Evolutionary conservation across 2,888 invertebrate genomes (phyloP).

Genomic region (Teleiodes luculella): DNA sequence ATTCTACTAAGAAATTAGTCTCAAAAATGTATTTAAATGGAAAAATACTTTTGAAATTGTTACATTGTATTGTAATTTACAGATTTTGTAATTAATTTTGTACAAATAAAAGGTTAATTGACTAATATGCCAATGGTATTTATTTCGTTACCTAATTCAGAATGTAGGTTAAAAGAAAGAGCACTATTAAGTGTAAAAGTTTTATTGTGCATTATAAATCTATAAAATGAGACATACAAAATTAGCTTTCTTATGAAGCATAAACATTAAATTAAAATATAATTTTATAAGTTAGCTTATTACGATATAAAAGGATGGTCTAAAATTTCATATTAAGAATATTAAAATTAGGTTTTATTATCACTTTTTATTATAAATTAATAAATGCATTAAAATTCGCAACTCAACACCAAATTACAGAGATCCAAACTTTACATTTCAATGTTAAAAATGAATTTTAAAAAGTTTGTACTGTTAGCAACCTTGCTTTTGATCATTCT

Average conservation of each 20-base stretch:
- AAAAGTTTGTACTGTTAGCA: slow-evolving; percentile 53
- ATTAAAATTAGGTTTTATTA: slow-evolving; percentile 38
- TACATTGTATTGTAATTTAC: not conserved
- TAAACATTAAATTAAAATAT: slow-evolving; percentile 33
- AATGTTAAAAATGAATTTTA: slow-evolving; percentile 36
- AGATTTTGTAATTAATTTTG: slow-evolving; percentile 9
- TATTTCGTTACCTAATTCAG: not conserved
- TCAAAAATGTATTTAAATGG: not conserved
- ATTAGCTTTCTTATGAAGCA: slow-evolving; percentile 36
- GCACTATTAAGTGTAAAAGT: slow-evolving; percentile 43
- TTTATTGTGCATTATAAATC: slow-evolving; percentile 59
- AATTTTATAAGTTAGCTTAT: slow-evolving; percentile 46
- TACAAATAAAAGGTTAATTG: slow-evolving; percentile 13
- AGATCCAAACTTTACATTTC: slow-evolving; percentile 46
- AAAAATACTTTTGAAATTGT: slow-evolving; percentile 2
- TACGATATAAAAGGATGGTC: slow-evolving; percentile 12
- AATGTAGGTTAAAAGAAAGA: slow-evolving; percentile 19
- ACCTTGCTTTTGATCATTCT: slow-evolving; percentile 30
- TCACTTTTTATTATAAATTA: slow-evolving; percentile 50
- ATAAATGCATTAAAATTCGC: slow-evolving; percentile 54
- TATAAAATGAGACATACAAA: slow-evolving; percentile 40
- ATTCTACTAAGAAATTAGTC: not conserved
- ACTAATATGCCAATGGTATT: not conserved
- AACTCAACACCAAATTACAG: slow-evolving; percentile 33
- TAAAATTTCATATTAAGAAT: slow-evolving; percentile 16